Conservation (phyloP, 2,797 vertebrate genomes). For the Sciurus vulgaris region DNA sequence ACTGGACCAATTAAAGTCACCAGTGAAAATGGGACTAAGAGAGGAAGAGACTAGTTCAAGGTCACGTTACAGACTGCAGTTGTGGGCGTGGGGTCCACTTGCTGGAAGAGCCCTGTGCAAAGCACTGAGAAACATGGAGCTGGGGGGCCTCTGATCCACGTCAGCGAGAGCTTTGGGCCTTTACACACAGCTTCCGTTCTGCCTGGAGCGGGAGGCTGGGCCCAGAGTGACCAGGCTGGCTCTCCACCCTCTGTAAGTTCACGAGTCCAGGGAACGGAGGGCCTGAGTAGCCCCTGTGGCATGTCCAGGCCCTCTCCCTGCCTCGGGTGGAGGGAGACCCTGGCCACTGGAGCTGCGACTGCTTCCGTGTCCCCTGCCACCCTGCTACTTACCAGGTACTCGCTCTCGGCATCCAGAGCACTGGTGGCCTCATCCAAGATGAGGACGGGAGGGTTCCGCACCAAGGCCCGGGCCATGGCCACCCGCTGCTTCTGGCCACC, state of each 20-base stretch:
- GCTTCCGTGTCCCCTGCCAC: fast-evolving
- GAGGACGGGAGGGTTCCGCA: conserved; percentile 93
- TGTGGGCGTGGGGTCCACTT: too few relatives aligned
- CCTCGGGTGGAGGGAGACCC: neutral
- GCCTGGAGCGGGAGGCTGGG: neutral
- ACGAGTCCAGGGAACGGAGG: neutral
- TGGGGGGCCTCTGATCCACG: fast-evolving
- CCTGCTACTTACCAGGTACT: conserved; percentile 91
- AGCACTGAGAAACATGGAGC: too few relatives aligned
- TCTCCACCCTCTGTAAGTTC: neutral
- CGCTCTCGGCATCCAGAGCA: conserved; percentile 96
- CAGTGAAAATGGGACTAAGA: too few relatives aligned
- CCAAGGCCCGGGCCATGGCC: conserved; percentile 96
- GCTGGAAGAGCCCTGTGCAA: too few relatives aligned
- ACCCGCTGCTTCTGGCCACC: conserved; percentile 98
- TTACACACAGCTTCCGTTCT: neutral
- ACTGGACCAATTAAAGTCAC: neutral
- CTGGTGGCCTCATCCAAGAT: conserved; percentile 98
- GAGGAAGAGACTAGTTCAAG: neutral
- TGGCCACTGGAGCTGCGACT: too few relatives aligned
- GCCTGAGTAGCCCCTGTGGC: neutral
- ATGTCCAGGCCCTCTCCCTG: neutral
- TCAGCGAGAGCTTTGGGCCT: fast-evolving
- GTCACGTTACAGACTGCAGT: too few relatives aligned
- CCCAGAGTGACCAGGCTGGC: neutral